These are phyloP conservation scores for Chlamydotis undulata DNA, from an alignment of 2,113 vertebrate genomes.

Conservation along the genomic window DNA sequence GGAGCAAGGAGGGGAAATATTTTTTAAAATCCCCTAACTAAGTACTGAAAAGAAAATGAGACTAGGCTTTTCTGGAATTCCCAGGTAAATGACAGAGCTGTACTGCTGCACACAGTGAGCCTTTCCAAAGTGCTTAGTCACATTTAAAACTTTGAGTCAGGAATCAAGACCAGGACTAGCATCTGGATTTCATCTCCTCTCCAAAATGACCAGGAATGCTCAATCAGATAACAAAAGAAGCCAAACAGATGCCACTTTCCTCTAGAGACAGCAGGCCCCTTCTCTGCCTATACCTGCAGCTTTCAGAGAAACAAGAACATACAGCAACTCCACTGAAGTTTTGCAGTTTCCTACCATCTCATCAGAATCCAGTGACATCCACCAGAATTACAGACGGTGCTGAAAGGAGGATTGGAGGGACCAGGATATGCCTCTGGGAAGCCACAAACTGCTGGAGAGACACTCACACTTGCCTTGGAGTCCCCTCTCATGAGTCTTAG, in stretches of 20 bases:
- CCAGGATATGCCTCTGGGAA: neutral
- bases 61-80: constrained; percentile 19
- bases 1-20: neutral
- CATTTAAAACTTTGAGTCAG: neutral
- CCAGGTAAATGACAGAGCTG: constrained; percentile 10
- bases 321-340: neutral
- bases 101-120: neutral
- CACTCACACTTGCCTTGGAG: neutral
- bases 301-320: neutral
- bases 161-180: neutral
- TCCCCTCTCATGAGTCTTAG: neutral
- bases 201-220: neutral
- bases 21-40: neutral
- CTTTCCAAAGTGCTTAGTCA: neutral
- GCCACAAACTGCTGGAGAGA: neutral
- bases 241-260: neutral
- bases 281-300: neutral
- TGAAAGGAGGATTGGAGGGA: neutral
- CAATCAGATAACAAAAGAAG: neutral
- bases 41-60: neutral
- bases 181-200: constrained; percentile 7
- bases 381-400: neutral
- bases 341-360: neutral
- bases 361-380: neutral
- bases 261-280: neutral